Conservation (phyloP, 2,797 vertebrate species). For the Hydrolagus colliei region DNA sequence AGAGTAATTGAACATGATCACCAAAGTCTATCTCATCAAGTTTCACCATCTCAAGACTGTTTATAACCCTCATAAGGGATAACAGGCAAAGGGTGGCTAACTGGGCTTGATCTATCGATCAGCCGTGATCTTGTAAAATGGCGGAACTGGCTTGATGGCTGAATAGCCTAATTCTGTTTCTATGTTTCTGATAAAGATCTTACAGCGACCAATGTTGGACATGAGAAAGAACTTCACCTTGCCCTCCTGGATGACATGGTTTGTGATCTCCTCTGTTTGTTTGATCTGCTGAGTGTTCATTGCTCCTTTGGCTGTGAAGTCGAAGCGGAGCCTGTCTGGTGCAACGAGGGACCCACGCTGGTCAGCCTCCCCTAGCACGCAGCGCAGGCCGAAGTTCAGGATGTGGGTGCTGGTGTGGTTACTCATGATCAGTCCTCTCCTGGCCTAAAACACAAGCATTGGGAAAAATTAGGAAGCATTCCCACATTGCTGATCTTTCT, state of each 20-base stretch:
- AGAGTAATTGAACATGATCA: neutral
- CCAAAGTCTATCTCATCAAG: no score
- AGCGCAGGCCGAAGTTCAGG: slow-evolving; percentile 84
- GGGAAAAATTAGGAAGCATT: no score
- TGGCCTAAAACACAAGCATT: slow-evolving; percentile 54
- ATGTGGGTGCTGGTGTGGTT: slow-evolving; percentile 97
- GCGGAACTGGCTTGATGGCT: no score
- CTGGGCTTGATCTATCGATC: no score
- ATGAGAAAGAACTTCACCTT: slow-evolving; percentile 60
- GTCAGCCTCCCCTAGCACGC: slow-evolving; percentile 85
- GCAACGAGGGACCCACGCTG: slow-evolving; percentile 91
- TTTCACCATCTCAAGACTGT: no score
- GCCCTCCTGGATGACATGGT: slow-evolving; percentile 73
- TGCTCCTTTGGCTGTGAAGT: slow-evolving; percentile 92
- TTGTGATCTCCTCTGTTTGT: slow-evolving; percentile 74
- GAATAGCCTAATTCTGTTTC: no score
- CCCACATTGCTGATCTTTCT: no score
- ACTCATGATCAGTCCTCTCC: slow-evolving; percentile 84
- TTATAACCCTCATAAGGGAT: no score
- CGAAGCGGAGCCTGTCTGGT: slow-evolving; percentile 83
- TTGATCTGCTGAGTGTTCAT: slow-evolving; percentile 79
- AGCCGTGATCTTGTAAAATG: no score
- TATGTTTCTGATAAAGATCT: no score
- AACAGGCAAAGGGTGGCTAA: no score
- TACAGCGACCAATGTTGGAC: no score